Percentiles rank a stretch among this genome's conserved stretches.
Evolutionary conservation across 2,113 vertebrate genomes (phyloP).

Genomic region (Dolichotis patagonum): DNA sequence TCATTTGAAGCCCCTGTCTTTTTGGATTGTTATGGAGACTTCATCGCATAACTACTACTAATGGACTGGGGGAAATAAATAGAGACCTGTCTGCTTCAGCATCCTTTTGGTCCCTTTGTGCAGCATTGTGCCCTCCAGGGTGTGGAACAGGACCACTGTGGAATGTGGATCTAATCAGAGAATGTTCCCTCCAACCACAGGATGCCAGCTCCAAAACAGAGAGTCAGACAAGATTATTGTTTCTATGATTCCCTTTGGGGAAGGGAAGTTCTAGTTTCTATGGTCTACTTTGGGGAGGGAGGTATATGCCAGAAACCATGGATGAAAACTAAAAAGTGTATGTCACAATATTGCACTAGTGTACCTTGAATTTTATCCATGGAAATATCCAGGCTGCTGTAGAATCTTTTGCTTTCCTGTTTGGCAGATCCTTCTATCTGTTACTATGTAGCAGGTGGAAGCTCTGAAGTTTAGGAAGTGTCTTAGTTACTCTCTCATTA

Average conservation of each 20-base stretch:
- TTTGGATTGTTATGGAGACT: not conserved
- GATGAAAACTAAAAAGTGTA: not conserved
- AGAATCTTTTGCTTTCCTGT: constrained; percentile 25
- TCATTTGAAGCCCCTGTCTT: not conserved
- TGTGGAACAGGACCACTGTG: not conserved
- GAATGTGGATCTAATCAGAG: not conserved
- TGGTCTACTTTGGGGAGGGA: not conserved
- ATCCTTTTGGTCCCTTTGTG: not conserved
- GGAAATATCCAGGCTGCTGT: not conserved
- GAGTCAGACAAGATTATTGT: not conserved
- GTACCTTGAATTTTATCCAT: constrained; percentile 16
- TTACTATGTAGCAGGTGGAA: not conserved
- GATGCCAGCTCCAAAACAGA: not conserved
- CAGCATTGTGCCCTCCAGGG: not conserved
- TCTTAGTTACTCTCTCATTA: not conserved
- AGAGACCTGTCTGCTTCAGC: not conserved
- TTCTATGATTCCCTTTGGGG: not conserved
- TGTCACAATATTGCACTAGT: no score
- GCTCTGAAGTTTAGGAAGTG: not conserved
- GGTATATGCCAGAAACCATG: not conserved
- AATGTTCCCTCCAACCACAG: not conserved
- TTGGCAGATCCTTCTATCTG: not conserved
- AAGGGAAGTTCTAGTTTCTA: not conserved
- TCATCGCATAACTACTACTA: not conserved
- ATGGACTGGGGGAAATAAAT: not conserved